Percentiles rank a stretch among this genome's conserved stretches.
These are phyloP conservation scores for Cyanoderma ruficeps DNA, from an alignment of 2,113 vertebrate species.

Conservation along the genomic window DNA sequence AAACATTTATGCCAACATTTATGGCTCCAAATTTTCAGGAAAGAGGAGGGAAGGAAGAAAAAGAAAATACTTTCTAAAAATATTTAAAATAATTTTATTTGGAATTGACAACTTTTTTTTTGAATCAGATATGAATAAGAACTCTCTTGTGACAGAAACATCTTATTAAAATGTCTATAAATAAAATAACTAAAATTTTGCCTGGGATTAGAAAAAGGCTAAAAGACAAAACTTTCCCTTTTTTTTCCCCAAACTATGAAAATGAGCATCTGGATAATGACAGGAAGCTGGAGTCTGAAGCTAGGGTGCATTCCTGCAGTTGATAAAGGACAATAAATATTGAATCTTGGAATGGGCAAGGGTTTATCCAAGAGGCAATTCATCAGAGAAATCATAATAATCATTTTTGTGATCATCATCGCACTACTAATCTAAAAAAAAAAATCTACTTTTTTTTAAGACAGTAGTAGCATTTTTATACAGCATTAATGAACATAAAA, in stretches of 20 bases:
- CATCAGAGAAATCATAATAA: neutral
- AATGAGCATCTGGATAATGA: neutral
- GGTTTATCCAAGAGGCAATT: neutral
- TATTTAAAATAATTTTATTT: neutral
- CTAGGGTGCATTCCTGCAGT: neutral
- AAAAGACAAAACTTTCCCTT: neutral
- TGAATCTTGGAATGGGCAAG: neutral
- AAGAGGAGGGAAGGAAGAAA: neutral
- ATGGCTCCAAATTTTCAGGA: neutral
- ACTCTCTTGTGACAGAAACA: neutral
- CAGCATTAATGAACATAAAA: neutral
- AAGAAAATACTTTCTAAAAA: neutral
- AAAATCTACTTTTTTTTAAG: neutral
- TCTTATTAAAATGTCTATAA: neutral
- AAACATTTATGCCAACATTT: neutral
- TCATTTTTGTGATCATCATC: neutral
- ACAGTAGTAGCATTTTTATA: neutral
- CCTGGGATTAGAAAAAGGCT: neutral
- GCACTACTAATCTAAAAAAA: neutral
- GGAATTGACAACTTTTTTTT: neutral
- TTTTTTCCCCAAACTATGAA: neutral
- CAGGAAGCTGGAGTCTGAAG: neutral
- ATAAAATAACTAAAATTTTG: neutral
- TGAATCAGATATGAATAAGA: neutral
- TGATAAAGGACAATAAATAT: neutral